Conservation (phyloP, 2,113 vertebrate species). For the Paedocypris sp. region DNA sequence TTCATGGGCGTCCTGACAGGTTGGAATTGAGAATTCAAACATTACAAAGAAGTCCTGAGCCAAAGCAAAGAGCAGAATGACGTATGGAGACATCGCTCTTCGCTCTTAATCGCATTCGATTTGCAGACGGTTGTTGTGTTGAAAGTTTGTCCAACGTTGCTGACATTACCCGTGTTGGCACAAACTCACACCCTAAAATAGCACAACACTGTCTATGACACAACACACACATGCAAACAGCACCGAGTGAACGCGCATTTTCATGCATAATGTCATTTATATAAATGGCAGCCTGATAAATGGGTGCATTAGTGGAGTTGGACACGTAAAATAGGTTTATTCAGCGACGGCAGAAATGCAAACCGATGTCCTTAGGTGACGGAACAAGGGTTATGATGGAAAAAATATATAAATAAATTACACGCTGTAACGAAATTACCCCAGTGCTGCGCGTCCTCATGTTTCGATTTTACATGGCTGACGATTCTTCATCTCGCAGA, state of each 20-base stretch:
- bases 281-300: constrained; percentile 25
- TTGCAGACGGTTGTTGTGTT: background rate
- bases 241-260: background rate
- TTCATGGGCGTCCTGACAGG: constrained; percentile 2
- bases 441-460: too few species aligned
- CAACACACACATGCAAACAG: background rate
- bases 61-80: constrained; percentile 7
- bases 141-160: too few species aligned
- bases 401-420: background rate
- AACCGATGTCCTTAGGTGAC: background rate
- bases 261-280: constrained; percentile 1
- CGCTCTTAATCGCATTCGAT: constrained; percentile 21
- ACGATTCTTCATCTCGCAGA: too few species aligned
- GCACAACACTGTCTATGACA: background rate
- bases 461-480: too few species aligned
- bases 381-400: too few species aligned
- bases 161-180: constrained; percentile 3
- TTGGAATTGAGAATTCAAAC: constrained; percentile 11
- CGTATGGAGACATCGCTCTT: constrained; percentile 13
- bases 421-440: background rate
- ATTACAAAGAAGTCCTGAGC: background rate
- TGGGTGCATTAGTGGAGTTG: constrained; percentile 12
- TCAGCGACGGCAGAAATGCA: background rate
- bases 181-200: constrained; percentile 9
- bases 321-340: constrained; percentile 8